Evolutionary conservation across 2,888 invertebrate species (phyloP).

Genomic region (Eulithis testata): DNA sequence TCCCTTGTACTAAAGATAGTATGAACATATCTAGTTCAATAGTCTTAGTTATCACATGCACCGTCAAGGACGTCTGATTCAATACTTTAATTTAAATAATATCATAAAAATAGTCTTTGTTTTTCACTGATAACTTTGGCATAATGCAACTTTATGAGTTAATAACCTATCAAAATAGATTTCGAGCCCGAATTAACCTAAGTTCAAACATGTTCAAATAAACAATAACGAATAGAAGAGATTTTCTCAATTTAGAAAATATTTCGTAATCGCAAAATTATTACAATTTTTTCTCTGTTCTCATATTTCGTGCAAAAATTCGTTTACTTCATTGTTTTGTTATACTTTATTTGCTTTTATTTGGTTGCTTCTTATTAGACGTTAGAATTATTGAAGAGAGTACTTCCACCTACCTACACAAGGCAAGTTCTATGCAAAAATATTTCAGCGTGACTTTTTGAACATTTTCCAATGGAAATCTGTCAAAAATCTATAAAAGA

Average conservation of each 20-base stretch:
- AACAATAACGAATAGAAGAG: constrained; percentile 3
- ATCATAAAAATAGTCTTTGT: constrained; percentile 9
- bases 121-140: constrained; percentile 18
- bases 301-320: too few species aligned
- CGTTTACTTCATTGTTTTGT: too few species aligned
- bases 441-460: too few species aligned
- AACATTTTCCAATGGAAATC: too few species aligned
- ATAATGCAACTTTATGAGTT: neutral
- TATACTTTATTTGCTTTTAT: too few species aligned
- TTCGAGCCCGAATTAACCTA: neutral
- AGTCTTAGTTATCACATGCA: constrained; percentile 3
- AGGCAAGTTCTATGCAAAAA: too few species aligned
- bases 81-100: neutral
- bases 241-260: neutral
- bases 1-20: too few species aligned
- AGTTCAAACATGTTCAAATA: neutral
- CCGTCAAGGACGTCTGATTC: neutral
- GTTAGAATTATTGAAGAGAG: too few species aligned
- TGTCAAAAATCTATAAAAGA: too few species aligned
- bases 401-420: too few species aligned
- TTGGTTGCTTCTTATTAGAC: too few species aligned
- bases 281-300: too few species aligned
- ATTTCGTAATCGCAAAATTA: neutral
- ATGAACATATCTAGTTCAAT: neutral
- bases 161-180: constrained; percentile 15